phyloP scores from a whole-genome alignment of 2,113 vertebrate species.

The Pseudorasbora parva region DNA sequence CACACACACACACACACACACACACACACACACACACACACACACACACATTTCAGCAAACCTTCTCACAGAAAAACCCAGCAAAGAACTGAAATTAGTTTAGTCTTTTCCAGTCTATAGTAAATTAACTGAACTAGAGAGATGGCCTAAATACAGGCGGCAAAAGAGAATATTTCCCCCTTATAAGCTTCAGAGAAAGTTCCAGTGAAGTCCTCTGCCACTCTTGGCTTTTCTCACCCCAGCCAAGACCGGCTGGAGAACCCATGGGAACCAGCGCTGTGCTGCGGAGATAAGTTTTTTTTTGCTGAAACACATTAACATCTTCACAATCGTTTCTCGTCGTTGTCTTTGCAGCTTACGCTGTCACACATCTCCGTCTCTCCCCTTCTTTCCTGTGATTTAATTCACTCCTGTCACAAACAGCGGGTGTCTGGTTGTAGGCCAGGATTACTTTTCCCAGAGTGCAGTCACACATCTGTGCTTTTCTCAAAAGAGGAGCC shows the following conservation, averaged over 20 bases:
- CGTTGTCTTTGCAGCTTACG: constrained; percentile 1
- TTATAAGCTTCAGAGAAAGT: constrained; percentile 38
- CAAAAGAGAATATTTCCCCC: constrained; percentile 3
- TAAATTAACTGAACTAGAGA: not conserved
- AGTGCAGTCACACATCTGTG: constrained; percentile 24
- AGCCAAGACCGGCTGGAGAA: not conserved
- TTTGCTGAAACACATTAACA: constrained; percentile 51
- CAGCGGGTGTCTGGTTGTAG: constrained; percentile 13
- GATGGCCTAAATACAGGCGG: constrained; percentile 7
- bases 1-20: too few species aligned
- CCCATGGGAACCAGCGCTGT: constrained; percentile 26
- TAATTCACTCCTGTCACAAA: constrained; percentile 1
- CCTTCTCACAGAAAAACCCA: not conserved
- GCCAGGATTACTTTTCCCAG: constrained; percentile 19
- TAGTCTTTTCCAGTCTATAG: not conserved
- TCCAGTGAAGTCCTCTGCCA: not conserved
- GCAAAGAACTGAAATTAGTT: constrained; percentile 14
- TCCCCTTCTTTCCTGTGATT: not conserved
- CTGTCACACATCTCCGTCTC: constrained; percentile 1
- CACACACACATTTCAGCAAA: not conserved
- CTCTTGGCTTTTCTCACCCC: not conserved
- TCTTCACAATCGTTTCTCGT: constrained; percentile 24
- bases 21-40: not conserved
- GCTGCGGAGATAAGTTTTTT: constrained; percentile 51
- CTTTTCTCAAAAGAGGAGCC: constrained; percentile 15